Evolutionary conservation across 2,888 invertebrate genomes (phyloP), one percentile per base, ranked within the genome.

Genomic region (Aphidius colemani): DNA sequence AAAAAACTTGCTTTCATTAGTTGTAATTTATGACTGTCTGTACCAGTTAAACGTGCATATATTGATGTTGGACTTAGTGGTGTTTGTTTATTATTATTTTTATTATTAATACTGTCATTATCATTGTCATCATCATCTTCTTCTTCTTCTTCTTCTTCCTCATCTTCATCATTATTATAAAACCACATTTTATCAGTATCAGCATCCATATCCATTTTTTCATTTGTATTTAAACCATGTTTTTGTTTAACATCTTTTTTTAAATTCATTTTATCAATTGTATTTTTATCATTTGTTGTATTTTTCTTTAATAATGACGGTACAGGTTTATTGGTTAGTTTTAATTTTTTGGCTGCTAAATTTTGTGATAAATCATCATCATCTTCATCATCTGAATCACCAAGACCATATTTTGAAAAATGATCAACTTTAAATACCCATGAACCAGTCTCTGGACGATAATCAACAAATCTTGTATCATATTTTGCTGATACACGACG

Each of bases 371-470:
- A 9, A 11, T 11, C 9, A 81, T 84, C 63, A 44, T 84, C 86
- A 44, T 91, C 91, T 5, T 94, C 94, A 64, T 96, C 96, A 68
- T 95, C 95, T 0, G 94, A 93, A 70, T 96, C 96, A 8, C 89
- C 90, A 3, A 94, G 83, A 0, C 94, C 95, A 80, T 97, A 98
- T 77, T 96, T 96, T 11, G 96, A 96, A 83, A 97, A 97, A 82
- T 97, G 97, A 63, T 94, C 92, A 53, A 95, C 94, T 81, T 92
- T 89, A 83, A 98, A 98, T 59, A 97, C 96, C 98, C 98, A 99
- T 61, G 96, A 95, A 39, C 98, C 98, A 2, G 95, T 96, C 79
- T 94, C 93, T 0, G 97, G 94, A 0, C 96, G 87, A 83, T 97
- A 98, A 78, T 98, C 98, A 6, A 96, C 88, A 81, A 98, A 99